Conservation (phyloP, 2,797 vertebrate species). For the Gobio occitaniae region DNA sequence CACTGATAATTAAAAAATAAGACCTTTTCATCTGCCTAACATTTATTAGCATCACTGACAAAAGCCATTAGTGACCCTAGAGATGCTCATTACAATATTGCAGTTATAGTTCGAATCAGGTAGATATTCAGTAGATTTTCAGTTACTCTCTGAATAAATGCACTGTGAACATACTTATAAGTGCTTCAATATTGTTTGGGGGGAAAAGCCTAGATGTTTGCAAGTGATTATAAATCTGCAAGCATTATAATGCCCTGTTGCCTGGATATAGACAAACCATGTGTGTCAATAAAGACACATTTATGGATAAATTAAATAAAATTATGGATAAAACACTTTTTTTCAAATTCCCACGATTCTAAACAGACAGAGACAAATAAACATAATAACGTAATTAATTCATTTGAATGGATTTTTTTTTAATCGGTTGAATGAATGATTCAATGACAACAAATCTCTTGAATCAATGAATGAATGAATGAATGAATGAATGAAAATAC, state of each 20-base stretch:
- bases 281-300: too few relatives aligned
- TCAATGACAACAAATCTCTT: too few relatives aligned
- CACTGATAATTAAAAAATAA: conserved; percentile 61
- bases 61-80: conserved; percentile 37
- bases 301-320: background rate
- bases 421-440: too few relatives aligned
- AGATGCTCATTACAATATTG: conserved; percentile 37
- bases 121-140: conserved; percentile 3
- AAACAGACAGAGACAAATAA: too few relatives aligned
- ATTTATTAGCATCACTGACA: conserved; percentile 55
- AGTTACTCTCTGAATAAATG: background rate
- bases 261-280: background rate
- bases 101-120: background rate
- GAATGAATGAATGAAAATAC: too few relatives aligned
- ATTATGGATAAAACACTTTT: too few relatives aligned
- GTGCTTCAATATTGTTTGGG: background rate
- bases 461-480: too few relatives aligned
- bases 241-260: background rate
- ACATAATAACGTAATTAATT: too few relatives aligned
- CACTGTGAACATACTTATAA: background rate
- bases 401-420: too few relatives aligned
- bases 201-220: background rate
- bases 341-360: too few relatives aligned
- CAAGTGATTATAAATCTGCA: background rate
- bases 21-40: conserved; percentile 47